phyloP scores from a whole-genome alignment of 2,888 invertebrate species.

The Furcula furcula region DNA sequence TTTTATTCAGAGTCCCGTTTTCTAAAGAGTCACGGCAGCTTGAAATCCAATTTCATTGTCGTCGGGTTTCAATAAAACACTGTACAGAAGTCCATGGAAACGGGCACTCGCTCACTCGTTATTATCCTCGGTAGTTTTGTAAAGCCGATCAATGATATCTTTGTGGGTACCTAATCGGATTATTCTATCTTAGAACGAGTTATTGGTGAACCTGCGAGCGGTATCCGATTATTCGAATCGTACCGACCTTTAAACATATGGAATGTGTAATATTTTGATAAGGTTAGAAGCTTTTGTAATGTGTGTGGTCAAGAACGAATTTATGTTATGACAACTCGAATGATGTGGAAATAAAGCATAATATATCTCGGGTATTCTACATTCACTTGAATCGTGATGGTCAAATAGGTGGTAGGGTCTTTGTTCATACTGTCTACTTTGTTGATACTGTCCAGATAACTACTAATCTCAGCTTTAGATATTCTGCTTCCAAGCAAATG shows the following conservation, averaged over 20 bases:
- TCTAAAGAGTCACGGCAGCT: slow-evolving; percentile 5
- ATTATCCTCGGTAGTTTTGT: slow-evolving; percentile 37
- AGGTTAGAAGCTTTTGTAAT: background rate
- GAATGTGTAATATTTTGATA: background rate
- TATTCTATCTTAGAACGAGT: slow-evolving; percentile 45
- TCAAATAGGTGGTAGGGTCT: too few relatives aligned
- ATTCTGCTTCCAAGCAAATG: too few relatives aligned
- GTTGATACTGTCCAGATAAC: too few relatives aligned
- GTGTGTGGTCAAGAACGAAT: too few relatives aligned
- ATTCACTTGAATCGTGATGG: too few relatives aligned
- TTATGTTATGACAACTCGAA: too few relatives aligned
- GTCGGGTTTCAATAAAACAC: slow-evolving; percentile 23
- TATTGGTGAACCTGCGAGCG: slow-evolving; percentile 39
- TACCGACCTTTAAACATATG: slow-evolving; percentile 15
- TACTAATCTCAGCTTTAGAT: too few relatives aligned
- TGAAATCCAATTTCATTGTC: slow-evolving; percentile 19
- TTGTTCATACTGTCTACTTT: too few relatives aligned
- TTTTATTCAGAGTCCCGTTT: background rate
- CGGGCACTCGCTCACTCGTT: slow-evolving; percentile 18
- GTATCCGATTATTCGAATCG: slow-evolving; percentile 28
- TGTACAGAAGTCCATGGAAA: slow-evolving; percentile 9
- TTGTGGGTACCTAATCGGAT: slow-evolving; percentile 54
- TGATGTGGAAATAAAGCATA: too few relatives aligned
- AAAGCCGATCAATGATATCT: slow-evolving; percentile 49
- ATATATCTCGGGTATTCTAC: too few relatives aligned